phyloP scores from a whole-genome alignment of 2,797 vertebrate genomes.

The Danio albolineatus region DNA sequence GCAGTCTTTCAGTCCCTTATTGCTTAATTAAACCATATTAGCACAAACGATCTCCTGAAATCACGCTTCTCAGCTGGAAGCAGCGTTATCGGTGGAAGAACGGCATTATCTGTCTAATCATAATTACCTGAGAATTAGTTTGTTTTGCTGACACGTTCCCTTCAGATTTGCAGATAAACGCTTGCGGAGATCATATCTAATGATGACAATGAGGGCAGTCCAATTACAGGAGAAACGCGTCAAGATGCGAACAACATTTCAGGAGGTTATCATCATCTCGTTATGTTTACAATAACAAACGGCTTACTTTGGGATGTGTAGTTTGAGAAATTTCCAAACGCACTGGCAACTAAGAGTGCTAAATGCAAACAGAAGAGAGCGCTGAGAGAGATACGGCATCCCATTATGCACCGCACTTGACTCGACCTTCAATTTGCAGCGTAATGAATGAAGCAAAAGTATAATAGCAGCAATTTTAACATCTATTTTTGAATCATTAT shows the following conservation, averaged over 20 bases:
- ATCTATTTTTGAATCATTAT: neutral
- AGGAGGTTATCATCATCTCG: constrained; percentile 20
- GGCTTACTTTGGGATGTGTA: neutral
- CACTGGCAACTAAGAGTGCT: neutral
- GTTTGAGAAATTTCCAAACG: neutral
- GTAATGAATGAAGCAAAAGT: neutral
- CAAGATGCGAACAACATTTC: constrained; percentile 20
- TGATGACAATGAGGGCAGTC: neutral
- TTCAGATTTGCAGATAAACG: constrained; percentile 43
- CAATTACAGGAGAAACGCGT: constrained; percentile 21
- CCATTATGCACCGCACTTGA: neutral
- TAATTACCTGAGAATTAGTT: constrained; percentile 61
- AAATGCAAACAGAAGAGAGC: neutral
- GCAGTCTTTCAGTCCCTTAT: neutral
- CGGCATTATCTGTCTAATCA: constrained; percentile 57
- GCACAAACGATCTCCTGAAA: neutral
- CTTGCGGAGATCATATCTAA: constrained; percentile 47
- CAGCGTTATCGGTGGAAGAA: constrained; percentile 29
- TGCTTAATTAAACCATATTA: constrained; percentile 3
- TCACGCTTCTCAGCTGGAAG: constrained; percentile 14
- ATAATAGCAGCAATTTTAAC: neutral
- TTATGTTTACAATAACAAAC: constrained; percentile 3
- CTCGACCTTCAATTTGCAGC: constrained; percentile 4
- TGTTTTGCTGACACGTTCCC: constrained; percentile 48
- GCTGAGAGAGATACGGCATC: neutral